Evolutionary conservation across 2,888 invertebrate genomes (phyloP).

Genomic region (Orthonychiurus folsomi): DNA sequence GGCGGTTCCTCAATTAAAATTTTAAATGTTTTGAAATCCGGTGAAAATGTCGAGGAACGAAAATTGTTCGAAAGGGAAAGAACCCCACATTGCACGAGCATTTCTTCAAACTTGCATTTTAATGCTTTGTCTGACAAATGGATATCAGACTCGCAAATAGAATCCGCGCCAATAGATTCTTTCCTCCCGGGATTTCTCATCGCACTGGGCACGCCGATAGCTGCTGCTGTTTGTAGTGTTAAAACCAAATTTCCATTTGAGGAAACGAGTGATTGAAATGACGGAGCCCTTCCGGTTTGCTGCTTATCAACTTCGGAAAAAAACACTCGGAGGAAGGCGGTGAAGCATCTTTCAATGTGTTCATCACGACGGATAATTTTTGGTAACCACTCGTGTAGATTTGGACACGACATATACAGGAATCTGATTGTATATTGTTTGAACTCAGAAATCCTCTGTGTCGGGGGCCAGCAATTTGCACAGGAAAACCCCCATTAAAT

Average conservation of each 20-base stretch:
- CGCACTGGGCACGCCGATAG: background rate
- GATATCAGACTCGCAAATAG: background rate
- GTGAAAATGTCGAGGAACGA: conserved; percentile 27
- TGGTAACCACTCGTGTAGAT: conserved; percentile 32
- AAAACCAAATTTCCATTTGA: conserved; percentile 19
- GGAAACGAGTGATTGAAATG: conserved; percentile 31
- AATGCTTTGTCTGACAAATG: conserved; percentile 24
- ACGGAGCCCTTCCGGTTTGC: conserved; percentile 12
- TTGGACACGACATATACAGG: conserved; percentile 25
- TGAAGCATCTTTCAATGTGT: conserved; percentile 35
- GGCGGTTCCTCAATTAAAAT: conserved; percentile 32
- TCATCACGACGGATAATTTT: conserved; percentile 35
- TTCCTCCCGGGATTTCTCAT: background rate
- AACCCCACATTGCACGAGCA: conserved; percentile 31
- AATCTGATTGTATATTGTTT: conserved; percentile 30
- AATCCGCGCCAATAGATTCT: background rate
- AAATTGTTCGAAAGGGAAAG: conserved; percentile 30
- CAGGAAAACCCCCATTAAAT: conserved; percentile 34
- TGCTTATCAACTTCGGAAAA: conserved; percentile 23
- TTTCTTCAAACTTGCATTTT: conserved; percentile 27
- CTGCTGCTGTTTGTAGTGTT: conserved; percentile 13
- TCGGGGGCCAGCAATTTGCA: conserved; percentile 32
- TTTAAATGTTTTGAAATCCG: conserved; percentile 38
- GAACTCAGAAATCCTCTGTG: conserved; percentile 27
- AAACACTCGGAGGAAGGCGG: conserved; percentile 37